Evolutionary conservation across 1,140 invertebrate genomes (phyloP), one percentile per base, ranked within the genome.

Genomic region (Aporrectodea caliginosa): DNA sequence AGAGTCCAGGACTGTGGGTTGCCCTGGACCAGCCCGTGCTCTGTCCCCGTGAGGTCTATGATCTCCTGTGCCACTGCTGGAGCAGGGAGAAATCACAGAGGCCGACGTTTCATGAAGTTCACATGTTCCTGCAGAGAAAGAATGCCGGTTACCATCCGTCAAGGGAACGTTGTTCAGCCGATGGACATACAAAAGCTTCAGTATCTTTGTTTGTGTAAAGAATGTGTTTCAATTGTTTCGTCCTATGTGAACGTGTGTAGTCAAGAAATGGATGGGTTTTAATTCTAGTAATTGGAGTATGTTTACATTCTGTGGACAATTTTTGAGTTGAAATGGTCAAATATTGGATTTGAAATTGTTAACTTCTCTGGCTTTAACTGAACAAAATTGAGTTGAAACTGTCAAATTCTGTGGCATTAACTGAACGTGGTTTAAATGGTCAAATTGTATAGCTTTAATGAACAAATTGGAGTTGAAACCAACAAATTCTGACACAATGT

Each of bases 21-120:
- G 58, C 43, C 29, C 75, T 77, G 29, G 33, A 29, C 16, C 79
- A 34, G 31, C 79, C 74, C 27, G 29, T 68, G 30, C 32, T 32
- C 35, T 80, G 79, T 58, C 75, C 79, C 12, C 70, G 72, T 1
- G 79, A 80, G 75, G 69, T 97, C 79, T 97, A 95, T 88, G 95
- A 96, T 87, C 88, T 98, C 81, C 97, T 97, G 94, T 91, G 93
- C 80, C 94, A 96, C 85, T 97, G 95, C 87, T 98, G 96, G 96
- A 94, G 95, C 84, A 90, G 93, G 32, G 93, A 94, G 27, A 77
- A 81, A 35, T 84, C 84, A 78, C 90, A 95, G 35, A 69, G 79
- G n/a, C 95, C 95, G 27, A 93, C 93, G 79, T 98, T 97, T 89
- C 90, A 93, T 79, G 94, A 97, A 88, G 94, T 97, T 80, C 93